Conservation (phyloP, 2,797 vertebrate species). For the Tiaroga cobitis region DNA sequence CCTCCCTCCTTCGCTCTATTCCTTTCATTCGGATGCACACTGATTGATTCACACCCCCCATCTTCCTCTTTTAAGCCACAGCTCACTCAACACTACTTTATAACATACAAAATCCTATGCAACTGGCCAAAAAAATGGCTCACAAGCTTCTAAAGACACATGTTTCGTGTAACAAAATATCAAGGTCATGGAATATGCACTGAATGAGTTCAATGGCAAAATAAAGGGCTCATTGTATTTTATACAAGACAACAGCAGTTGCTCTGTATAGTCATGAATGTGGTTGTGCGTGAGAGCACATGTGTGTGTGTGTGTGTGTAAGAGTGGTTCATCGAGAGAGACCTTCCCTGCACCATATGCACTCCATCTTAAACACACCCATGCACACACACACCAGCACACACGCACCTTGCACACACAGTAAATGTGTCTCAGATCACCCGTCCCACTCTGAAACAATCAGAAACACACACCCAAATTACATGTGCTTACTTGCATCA, state of each 20-base stretch:
- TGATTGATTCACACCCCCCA: conserved; percentile 54
- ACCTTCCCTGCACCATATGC: conserved; percentile 43
- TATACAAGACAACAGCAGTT: background rate
- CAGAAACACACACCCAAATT: background rate
- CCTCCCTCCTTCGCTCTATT: conserved; percentile 40
- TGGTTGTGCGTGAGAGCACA: background rate
- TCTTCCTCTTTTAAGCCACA: conserved; percentile 29
- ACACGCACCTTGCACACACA: conserved; percentile 32
- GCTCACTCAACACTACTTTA: conserved; percentile 60
- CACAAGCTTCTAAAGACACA: background rate
- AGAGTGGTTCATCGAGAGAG: background rate
- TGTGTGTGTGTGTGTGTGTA: conserved; percentile 50
- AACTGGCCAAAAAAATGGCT: too few species aligned
- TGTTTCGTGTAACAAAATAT: background rate
- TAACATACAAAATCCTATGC: background rate
- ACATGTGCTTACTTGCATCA: conserved; percentile 19
- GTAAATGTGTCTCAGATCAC: background rate
- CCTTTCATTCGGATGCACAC: conserved; percentile 16
- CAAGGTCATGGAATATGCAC: background rate
- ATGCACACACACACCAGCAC: conserved; percentile 20
- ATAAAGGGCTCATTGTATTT: conserved; percentile 1
- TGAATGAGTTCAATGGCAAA: background rate
- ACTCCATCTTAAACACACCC: conserved; percentile 41
- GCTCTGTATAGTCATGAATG: background rate
- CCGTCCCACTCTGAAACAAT: background rate